A percentile compares a stretch with the other conserved stretches of the same genome.
Conservation (phyloP, 2,113 vertebrate genomes). For the Hipposideros armiger region DNA sequence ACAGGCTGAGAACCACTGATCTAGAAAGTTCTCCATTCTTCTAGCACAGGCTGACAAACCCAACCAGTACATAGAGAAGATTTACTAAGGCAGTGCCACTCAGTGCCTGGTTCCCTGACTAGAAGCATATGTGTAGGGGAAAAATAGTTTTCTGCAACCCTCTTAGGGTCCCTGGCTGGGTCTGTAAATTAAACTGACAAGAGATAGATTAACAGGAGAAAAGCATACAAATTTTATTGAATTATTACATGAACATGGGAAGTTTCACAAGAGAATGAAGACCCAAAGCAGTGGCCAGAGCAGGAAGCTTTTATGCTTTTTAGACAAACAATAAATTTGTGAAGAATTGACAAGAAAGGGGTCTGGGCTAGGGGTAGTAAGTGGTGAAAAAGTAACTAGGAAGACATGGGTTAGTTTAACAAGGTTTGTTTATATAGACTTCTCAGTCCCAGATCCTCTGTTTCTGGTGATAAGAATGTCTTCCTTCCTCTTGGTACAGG, state of each 20-base stretch:
- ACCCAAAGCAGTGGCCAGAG: neutral
- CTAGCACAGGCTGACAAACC: neutral
- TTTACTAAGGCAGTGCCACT: neutral
- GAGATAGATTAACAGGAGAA: neutral
- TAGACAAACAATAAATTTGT: neutral
- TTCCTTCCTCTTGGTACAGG: neutral
- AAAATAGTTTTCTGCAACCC: neutral
- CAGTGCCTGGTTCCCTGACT: neutral
- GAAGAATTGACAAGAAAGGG: neutral
- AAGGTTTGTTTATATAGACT: neutral
- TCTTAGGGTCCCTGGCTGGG: neutral
- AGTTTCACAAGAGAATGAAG: neutral
- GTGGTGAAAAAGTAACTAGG: neutral
- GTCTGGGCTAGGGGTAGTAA: neutral
- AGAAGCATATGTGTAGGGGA: neutral
- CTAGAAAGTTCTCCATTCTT: neutral
- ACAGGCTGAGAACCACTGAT: no score
- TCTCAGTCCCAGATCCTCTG: neutral
- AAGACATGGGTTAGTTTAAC: neutral
- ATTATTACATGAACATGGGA: neutral
- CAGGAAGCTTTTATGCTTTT: neutral
- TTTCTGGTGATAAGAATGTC: neutral
- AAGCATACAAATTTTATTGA: neutral
- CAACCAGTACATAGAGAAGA: neutral
- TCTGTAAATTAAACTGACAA: neutral